Percentiles rank a stretch among this genome's conserved stretches.
Evolutionary conservation across 1,140 invertebrate genomes (phyloP).

Genomic region (Diprion similis): DNA sequence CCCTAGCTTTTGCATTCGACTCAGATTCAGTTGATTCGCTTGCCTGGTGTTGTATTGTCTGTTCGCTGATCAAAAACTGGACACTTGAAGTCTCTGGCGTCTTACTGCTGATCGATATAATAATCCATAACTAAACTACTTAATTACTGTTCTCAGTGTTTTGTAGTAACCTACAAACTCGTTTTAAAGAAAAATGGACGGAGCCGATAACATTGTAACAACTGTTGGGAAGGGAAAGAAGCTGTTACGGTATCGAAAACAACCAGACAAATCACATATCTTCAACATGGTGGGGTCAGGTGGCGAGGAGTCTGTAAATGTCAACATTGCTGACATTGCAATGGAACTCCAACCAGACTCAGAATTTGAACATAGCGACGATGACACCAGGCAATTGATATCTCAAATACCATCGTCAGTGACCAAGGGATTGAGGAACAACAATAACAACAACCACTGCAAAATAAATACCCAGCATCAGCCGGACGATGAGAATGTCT

Average conservation of each 20-base stretch:
- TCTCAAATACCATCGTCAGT: slow-evolving; percentile 34
- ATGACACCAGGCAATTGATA: slow-evolving; percentile 38
- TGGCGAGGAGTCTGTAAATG: slow-evolving; percentile 46
- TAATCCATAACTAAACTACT: no score
- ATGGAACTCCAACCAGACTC: slow-evolving; percentile 53
- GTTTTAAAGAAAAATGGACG: slow-evolving; percentile 42
- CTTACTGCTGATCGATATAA: no score
- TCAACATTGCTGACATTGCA: slow-evolving; percentile 44
- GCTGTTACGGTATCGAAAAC: slow-evolving; percentile 45
- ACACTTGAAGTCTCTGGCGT: no score
- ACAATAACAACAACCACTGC: slow-evolving; percentile 16
- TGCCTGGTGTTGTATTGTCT: no score
- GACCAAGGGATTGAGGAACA: slow-evolving; percentile 33
- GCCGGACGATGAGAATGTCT: slow-evolving; percentile 59
- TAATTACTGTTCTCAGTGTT: slow-evolving; percentile 35
- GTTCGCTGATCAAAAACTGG: no score
- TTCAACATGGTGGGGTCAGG: slow-evolving; percentile 55
- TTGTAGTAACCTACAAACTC: slow-evolving; percentile 33
- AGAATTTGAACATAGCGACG: slow-evolving; percentile 44
- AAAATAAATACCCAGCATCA: slow-evolving; percentile 27
- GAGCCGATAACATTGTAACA: slow-evolving; percentile 41
- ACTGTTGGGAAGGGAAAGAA: slow-evolving; percentile 25
- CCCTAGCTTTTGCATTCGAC: no score
- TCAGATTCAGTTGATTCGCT: no score
- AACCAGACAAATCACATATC: slow-evolving; percentile 17